phyloP scores from a whole-genome alignment of 2,113 vertebrate species.

The Bos javanicus region DNA sequence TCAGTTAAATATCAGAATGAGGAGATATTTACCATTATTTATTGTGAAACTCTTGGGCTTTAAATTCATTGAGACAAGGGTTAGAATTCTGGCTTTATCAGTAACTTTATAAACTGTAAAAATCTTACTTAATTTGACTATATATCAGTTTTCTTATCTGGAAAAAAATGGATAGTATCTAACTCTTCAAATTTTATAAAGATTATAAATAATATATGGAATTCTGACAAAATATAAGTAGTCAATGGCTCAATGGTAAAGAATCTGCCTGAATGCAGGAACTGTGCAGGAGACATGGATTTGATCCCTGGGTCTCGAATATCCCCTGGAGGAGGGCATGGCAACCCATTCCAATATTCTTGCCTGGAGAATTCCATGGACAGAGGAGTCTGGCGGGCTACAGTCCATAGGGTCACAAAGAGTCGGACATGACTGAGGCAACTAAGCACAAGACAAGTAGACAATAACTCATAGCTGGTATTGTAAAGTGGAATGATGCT shows the following conservation, averaged over 20 bases:
- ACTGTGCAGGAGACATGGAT: background rate
- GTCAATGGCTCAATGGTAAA: background rate
- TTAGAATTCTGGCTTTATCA: background rate
- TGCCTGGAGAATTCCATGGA: background rate
- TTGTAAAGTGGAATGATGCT: background rate
- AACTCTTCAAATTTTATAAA: background rate
- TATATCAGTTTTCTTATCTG: background rate
- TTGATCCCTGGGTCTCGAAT: background rate
- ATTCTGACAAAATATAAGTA: background rate
- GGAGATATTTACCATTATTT: background rate
- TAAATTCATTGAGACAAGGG: background rate
- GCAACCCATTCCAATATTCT: background rate
- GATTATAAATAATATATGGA: background rate
- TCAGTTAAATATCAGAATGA: background rate
- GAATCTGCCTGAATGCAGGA: background rate
- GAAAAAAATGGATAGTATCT: background rate
- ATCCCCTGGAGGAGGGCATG: background rate
- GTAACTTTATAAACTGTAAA: background rate
- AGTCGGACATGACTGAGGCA: accelerated
- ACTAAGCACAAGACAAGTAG: background rate
- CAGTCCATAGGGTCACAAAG: background rate
- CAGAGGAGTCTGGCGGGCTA: background rate
- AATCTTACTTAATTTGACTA: background rate
- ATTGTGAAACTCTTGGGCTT: background rate
- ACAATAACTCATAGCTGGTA: background rate